Percentiles rank a stretch among this genome's conserved stretches.
Conservation (phyloP, 2,888 invertebrate genomes). For the Leptarthrus brevirostris region DNA sequence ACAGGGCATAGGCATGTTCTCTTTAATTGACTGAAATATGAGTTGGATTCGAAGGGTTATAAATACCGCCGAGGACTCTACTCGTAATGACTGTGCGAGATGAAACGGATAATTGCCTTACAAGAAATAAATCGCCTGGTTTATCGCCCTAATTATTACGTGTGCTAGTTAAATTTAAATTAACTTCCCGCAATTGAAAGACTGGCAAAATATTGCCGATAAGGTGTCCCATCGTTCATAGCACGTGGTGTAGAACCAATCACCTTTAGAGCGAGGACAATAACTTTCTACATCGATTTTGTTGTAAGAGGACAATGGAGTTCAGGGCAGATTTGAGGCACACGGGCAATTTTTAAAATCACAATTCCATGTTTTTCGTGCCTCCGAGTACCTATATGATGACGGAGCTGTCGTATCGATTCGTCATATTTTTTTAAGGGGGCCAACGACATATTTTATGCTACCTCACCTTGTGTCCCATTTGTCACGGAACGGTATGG, state of each 20-base stretch:
- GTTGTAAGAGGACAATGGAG: too few relatives aligned
- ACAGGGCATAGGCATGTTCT: conserved; percentile 35
- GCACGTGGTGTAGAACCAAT: too few relatives aligned
- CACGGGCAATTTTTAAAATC: too few relatives aligned
- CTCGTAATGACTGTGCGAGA: conserved; percentile 15
- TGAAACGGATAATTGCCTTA: conserved; percentile 30
- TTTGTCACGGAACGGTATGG: background rate
- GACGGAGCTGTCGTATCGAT: background rate
- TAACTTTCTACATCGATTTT: too few relatives aligned
- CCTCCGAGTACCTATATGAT: too few relatives aligned
- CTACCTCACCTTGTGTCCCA: background rate
- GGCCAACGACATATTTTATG: background rate
- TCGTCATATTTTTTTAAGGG: background rate
- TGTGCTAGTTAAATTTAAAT: conserved; percentile 32
- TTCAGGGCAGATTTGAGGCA: too few relatives aligned
- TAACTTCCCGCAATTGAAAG: conserved; percentile 16
- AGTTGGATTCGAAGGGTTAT: conserved; percentile 37
- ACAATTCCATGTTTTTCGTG: too few relatives aligned
- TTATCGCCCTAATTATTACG: conserved; percentile 27
- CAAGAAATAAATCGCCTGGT: conserved; percentile 35
- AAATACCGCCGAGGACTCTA: conserved; percentile 33
- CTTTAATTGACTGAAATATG: conserved; percentile 44
- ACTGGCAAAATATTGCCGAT: background rate
- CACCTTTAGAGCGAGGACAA: too few relatives aligned
- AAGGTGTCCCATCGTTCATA: background rate